These are phyloP conservation scores for Toxotes chatareus DNA, from an alignment of 2,113 vertebrate species.

Conservation along the genomic window DNA sequence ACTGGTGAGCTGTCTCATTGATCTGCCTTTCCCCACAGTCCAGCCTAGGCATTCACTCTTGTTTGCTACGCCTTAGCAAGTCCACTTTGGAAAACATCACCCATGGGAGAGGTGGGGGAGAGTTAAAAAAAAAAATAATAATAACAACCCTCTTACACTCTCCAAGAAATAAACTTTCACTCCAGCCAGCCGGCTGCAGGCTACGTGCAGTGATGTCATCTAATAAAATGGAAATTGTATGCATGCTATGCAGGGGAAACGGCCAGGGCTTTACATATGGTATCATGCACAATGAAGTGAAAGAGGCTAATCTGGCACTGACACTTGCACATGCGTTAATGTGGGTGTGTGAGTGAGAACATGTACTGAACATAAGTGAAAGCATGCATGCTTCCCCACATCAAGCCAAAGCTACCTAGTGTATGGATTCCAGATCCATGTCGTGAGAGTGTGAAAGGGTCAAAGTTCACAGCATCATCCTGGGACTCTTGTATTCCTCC, in stretches of 20 bases:
- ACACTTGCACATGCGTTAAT: conserved; percentile 31
- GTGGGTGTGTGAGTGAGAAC: conserved; percentile 16
- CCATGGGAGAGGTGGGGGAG: conserved; percentile 63
- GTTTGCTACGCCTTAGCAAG: conserved; percentile 77
- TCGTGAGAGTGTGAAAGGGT: conserved; percentile 13
- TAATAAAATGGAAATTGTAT: conserved; percentile 57
- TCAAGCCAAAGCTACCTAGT: conserved; percentile 12
- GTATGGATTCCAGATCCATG: conserved; percentile 8
- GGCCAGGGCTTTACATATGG: conserved; percentile 22
- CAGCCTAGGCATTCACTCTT: conserved; percentile 74
- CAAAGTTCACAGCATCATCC: conserved; percentile 16
- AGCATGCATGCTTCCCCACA: conserved; percentile 18
- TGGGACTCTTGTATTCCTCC: background rate
- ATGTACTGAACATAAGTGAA: conserved; percentile 9
- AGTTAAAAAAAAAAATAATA: conserved; percentile 32
- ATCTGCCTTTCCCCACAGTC: conserved; percentile 76
- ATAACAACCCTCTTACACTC: conserved; percentile 35
- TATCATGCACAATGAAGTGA: conserved; percentile 39
- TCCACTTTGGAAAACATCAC: conserved; percentile 80
- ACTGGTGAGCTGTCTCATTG: conserved; percentile 79
- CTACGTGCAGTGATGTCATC: conserved; percentile 40
- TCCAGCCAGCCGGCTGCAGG: conserved; percentile 17
- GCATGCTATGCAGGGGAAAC: conserved; percentile 32
- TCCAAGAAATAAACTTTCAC: conserved; percentile 61
- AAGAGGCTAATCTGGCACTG: conserved; percentile 46